A percentile compares a stretch with the other conserved stretches of the same genome.
phyloP scores from a whole-genome alignment of 2,888 invertebrate genomes.

The Oithona nana region DNA sequence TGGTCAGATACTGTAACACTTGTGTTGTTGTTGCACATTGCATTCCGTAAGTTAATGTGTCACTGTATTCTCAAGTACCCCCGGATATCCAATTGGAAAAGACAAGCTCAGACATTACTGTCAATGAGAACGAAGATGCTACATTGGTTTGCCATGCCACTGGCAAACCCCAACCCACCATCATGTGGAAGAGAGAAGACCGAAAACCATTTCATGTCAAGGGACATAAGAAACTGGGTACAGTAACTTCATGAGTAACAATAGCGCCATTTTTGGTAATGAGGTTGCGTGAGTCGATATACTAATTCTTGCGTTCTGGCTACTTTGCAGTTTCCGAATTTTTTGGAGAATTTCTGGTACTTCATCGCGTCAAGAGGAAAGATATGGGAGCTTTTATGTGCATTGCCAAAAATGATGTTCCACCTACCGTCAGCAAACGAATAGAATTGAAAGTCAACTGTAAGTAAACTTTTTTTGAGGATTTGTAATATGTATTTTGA shows the following conservation, averaged over 20 bases:
- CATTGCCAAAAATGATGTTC: conserved; percentile 75
- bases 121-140: conserved; percentile 51
- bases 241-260: too few species aligned
- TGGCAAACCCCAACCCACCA: conserved; percentile 48
- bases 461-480: conserved; percentile 36
- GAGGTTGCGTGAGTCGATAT: neutral
- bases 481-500: neutral
- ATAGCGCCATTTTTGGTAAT: neutral
- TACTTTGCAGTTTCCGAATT: conserved; percentile 48
- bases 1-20: too few species aligned
- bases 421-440: conserved; percentile 3
- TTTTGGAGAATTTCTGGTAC: conserved; percentile 50
- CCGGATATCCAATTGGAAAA: conserved; percentile 57
- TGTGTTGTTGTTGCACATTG: too few species aligned
- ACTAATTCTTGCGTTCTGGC: too few species aligned
- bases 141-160: conserved; percentile 50
- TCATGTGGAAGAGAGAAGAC: conserved; percentile 41
- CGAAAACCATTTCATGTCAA: conserved; percentile 33
- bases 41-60: neutral
- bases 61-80: conserved; percentile 38
- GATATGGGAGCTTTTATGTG: conserved; percentile 85
- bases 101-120: conserved; percentile 51
- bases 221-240: conserved; percentile 20
- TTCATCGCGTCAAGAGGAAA: conserved; percentile 59
- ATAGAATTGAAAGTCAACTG: conserved; percentile 55